Evolutionary conservation across 2,113 vertebrate genomes (phyloP).

Genomic region (Periophthalmus modestus): DNA sequence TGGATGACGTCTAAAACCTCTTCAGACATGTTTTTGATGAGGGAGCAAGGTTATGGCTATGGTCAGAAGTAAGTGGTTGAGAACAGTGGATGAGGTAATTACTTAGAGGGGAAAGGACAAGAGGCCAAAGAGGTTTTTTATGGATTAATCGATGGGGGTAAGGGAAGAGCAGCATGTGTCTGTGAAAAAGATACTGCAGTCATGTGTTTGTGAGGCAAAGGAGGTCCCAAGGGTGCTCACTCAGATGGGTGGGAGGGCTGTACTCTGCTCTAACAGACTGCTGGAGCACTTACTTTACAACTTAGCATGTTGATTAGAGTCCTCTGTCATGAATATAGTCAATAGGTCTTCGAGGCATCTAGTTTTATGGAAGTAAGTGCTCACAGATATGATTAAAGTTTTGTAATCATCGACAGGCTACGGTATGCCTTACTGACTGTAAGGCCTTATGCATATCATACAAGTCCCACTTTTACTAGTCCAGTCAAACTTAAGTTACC

Average conservation of each 20-base stretch:
- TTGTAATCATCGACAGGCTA: too few species aligned
- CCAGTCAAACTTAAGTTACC: too few species aligned
- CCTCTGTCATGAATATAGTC: background rate
- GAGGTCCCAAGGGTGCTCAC: constrained; percentile 38
- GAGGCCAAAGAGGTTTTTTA: constrained; percentile 54
- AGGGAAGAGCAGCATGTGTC: constrained; percentile 45
- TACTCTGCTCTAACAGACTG: constrained; percentile 8
- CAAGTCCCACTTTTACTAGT: too few species aligned
- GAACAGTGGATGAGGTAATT: constrained; percentile 62
- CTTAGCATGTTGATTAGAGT: background rate
- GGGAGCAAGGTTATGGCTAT: background rate
- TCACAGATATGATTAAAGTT: too few species aligned
- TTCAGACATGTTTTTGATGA: too few species aligned
- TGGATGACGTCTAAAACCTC: too few species aligned
- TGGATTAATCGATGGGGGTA: constrained; percentile 63
- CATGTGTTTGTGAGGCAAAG: constrained; percentile 34
- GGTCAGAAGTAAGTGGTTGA: constrained; percentile 32
- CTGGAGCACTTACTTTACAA: background rate
- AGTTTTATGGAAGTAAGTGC: too few species aligned
- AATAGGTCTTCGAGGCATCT: background rate
- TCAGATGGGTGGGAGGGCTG: constrained; percentile 11
- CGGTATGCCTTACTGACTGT: too few species aligned
- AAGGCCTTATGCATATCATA: too few species aligned
- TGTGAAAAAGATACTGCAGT: constrained; percentile 52
- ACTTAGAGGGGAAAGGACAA: constrained; percentile 35